Base-by-base conservation (phyloP, 2,113 vertebrate species). In the Coregonus clupeaformis region DNA sequence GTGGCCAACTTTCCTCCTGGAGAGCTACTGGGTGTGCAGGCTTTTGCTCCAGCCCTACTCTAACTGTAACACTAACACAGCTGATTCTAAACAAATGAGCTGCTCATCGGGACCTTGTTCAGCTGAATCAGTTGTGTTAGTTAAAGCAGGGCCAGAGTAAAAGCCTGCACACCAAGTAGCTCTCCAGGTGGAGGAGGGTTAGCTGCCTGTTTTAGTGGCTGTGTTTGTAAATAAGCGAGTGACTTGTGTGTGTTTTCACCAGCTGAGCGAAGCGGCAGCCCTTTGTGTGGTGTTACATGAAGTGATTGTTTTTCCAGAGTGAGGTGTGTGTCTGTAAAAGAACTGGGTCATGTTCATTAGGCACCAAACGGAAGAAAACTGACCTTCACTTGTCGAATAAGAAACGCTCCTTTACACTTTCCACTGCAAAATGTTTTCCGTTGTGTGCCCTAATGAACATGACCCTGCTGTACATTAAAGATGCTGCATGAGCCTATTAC, bases 141-240 rank as follows among this genome's bases (percentile, higher is more conserved):
- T 18, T 52, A 18, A 52, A 14, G 16, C 49, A 52, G 14, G 49
- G 49, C 14, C 14, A 5, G 49, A 18, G 16, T 18, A 52, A 14
- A 52, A 14, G 4, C 13, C 49, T 52, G 49, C 49, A 18, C 49
- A 16, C 49, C 49, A 52, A 18, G 49, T 16, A 52, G 49, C 16
- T 52, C 3, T 52, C 16, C 49, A 52, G 49, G 49, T 18, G 49
- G 16, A 52, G 49, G 49, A 18, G 49, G 49, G 13, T 4, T 52
- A 5, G 49, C 49, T 5, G 65, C 71, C 72, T 13, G 12, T 71
- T 63, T 67, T 76, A 27, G 69, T 64, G 64, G 52, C 66, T 73
- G 68, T 52, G 20, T 47, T 29, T 76, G 72, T 81, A 74, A 80
- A 82, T 78, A 77, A 30, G 45, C 57, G 13, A 22, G 68, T 71